Evolutionary conservation across 2,888 invertebrate genomes (phyloP).

Genomic region (Agonopterix subpropinquella): DNA sequence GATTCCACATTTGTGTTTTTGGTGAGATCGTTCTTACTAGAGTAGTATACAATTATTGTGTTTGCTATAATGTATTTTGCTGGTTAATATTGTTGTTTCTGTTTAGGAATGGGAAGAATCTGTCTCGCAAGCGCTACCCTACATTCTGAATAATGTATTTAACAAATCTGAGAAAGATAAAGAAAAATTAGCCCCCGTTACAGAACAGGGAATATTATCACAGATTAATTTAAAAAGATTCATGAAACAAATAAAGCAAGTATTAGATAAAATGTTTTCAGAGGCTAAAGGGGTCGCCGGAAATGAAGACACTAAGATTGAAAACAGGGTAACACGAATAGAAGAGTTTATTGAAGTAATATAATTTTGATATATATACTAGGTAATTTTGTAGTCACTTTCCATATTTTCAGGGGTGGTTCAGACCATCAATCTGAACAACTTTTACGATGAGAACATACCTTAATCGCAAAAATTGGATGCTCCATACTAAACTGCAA

Average conservation of each 20-base stretch:
- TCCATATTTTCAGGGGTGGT: too few relatives aligned
- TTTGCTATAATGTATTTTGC: too few relatives aligned
- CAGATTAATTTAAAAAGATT: slow-evolving; percentile 60
- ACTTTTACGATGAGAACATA: too few relatives aligned
- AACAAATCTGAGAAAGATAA: slow-evolving; percentile 80
- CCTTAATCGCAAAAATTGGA: too few relatives aligned
- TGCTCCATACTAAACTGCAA: too few relatives aligned
- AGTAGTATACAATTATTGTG: too few relatives aligned
- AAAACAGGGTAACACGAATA: slow-evolving; percentile 38
- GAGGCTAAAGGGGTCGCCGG: slow-evolving; percentile 25
- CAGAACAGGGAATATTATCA: slow-evolving; percentile 60
- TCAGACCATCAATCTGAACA: too few relatives aligned
- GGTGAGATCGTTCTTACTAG: too few relatives aligned
- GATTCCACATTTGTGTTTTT: too few relatives aligned
- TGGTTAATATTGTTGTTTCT: neutral
- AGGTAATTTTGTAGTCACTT: neutral
- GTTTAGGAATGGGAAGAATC: slow-evolving; percentile 88
- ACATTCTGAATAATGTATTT: slow-evolving; percentile 77
- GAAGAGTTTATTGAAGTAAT: slow-evolving; percentile 64
- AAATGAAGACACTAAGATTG: slow-evolving; percentile 6
- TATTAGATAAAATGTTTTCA: slow-evolving; percentile 49
- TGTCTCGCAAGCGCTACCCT: slow-evolving; percentile 79
- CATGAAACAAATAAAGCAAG: slow-evolving; percentile 52
- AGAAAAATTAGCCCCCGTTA: slow-evolving; percentile 70
- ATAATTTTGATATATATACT: slow-evolving; percentile 20